Percentiles rank a stretch among this genome's conserved stretches.
phyloP scores from a whole-genome alignment of 2,113 vertebrate genomes.

The Cyprinodon tularosa region DNA sequence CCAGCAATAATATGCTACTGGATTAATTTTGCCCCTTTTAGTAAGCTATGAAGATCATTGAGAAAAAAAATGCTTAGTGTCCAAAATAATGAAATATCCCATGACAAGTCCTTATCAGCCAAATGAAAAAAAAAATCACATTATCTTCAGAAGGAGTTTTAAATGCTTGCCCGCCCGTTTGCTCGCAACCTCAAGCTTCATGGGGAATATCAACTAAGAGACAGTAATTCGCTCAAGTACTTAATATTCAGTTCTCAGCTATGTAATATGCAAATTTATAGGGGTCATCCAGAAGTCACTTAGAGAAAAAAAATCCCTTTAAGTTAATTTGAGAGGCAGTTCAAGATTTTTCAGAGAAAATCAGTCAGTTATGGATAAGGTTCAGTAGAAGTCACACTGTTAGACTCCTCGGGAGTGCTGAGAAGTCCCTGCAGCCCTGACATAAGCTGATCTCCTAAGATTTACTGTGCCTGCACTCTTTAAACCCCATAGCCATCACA shows the following conservation, averaged over 20 bases:
- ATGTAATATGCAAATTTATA: slow-evolving; percentile 79
- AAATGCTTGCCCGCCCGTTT: slow-evolving; percentile 67
- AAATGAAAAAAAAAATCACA: slow-evolving; percentile 81
- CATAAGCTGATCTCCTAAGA: slow-evolving; percentile 64
- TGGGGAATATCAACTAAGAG: slow-evolving; percentile 74
- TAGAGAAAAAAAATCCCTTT: slow-evolving; percentile 62
- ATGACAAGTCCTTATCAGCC: slow-evolving; percentile 79
- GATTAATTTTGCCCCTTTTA: slow-evolving; percentile 73
- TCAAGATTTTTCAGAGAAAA: slow-evolving; percentile 67
- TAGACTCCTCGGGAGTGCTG: slow-evolving; percentile 42
- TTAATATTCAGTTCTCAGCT: slow-evolving; percentile 80
- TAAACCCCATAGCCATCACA: slow-evolving; percentile 48
- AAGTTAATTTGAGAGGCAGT: slow-evolving; percentile 74
- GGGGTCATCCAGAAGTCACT: slow-evolving; percentile 78
- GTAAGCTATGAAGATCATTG: slow-evolving; percentile 62
- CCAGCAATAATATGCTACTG: slow-evolving; percentile 71
- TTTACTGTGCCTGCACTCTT: slow-evolving; percentile 47
- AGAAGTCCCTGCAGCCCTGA: slow-evolving; percentile 60
- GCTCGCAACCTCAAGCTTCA: slow-evolving; percentile 72
- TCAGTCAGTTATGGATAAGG: slow-evolving; percentile 64
- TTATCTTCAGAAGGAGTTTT: slow-evolving; percentile 81
- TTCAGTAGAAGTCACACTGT: slow-evolving; percentile 66
- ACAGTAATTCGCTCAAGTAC: slow-evolving; percentile 76
- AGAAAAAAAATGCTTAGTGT: slow-evolving; percentile 74
- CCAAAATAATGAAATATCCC: slow-evolving; percentile 80